Conservation (phyloP, 35 echinoderm and acorn worm genomes). For the Heliocidaris tuberculata region DNA sequence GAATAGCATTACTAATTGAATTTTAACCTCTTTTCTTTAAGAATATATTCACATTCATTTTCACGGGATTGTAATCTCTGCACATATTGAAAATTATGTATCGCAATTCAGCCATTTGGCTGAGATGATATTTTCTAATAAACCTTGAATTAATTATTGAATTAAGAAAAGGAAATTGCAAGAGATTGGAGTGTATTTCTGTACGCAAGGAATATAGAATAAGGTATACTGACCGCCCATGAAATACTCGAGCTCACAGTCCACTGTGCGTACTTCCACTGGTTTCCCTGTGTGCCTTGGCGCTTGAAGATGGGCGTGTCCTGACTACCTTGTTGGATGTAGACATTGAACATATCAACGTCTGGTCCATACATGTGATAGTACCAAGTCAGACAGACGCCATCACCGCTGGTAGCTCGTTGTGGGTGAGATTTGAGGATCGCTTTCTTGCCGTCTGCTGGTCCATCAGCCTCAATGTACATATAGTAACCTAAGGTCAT, state of each 20-base stretch:
- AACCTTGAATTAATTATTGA: too few species aligned
- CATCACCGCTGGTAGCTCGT: neutral
- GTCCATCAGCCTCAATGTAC: conserved; percentile 10
- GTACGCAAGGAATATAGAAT: too few species aligned
- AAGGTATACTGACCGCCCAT: neutral
- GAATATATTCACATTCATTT: too few species aligned
- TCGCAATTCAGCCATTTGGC: too few species aligned
- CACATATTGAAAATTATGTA: too few species aligned
- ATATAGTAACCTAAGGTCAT: conserved; percentile 14
- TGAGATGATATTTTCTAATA: too few species aligned
- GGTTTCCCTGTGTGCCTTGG: conserved; percentile 26
- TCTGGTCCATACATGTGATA: conserved; percentile 41
- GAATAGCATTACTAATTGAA: too few species aligned
- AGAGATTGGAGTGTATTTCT: too few species aligned
- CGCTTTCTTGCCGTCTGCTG: neutral
- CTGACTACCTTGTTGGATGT: neutral
- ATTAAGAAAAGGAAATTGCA: too few species aligned
- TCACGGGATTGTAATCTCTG: too few species aligned
- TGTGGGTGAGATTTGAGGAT: conserved; percentile 24
- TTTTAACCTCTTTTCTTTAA: too few species aligned
- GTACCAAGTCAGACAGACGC: conserved; percentile 11
- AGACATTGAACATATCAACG: conserved; percentile 4
- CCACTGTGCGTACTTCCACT: conserved; percentile 29
- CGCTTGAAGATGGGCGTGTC: conserved; percentile 16
- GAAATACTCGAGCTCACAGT: neutral